Evolutionary conservation across 2,113 vertebrate genomes (phyloP).

Genomic region (Beaufortia kweichowensis): DNA sequence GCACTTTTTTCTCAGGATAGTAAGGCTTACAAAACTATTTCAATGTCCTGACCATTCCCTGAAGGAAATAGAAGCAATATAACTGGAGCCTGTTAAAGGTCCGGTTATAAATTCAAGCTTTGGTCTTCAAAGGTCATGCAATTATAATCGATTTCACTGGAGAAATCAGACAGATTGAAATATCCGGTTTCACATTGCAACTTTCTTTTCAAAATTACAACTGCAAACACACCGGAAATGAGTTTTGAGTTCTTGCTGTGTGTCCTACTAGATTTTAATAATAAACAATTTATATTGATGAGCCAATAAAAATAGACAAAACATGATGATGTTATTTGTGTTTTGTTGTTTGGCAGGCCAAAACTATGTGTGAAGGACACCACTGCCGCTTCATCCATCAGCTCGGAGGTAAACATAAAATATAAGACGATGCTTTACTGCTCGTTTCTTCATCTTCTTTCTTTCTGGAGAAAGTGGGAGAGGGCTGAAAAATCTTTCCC

Average conservation of each 20-base stretch:
- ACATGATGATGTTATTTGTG: background rate
- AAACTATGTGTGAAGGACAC: conserved; percentile 75
- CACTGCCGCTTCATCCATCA: conserved; percentile 67
- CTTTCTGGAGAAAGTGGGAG: too few species aligned
- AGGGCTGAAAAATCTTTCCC: too few species aligned
- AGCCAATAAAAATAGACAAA: background rate
- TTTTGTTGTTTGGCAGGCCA: conserved; percentile 69
- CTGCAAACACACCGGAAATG: background rate
- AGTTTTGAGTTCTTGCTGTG: background rate
- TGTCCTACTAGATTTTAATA: background rate
- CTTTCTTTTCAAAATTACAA: background rate
- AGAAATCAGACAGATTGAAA: background rate
- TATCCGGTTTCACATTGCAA: background rate
- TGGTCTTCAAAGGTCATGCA: background rate
- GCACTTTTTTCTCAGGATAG: too few species aligned
- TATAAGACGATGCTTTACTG: background rate
- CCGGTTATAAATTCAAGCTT: background rate
- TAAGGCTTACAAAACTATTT: background rate
- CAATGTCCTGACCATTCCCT: background rate
- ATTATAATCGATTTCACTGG: background rate
- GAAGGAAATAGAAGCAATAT: background rate
- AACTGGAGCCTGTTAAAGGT: background rate
- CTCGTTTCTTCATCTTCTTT: too few species aligned
- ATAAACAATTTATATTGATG: too few species aligned
- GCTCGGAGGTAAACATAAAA: conserved; percentile 71